Evolutionary conservation across 2,888 invertebrate species (phyloP), one percentile per base, ranked within the genome.

Genomic region (Chrysomela aeneicollis): DNA sequence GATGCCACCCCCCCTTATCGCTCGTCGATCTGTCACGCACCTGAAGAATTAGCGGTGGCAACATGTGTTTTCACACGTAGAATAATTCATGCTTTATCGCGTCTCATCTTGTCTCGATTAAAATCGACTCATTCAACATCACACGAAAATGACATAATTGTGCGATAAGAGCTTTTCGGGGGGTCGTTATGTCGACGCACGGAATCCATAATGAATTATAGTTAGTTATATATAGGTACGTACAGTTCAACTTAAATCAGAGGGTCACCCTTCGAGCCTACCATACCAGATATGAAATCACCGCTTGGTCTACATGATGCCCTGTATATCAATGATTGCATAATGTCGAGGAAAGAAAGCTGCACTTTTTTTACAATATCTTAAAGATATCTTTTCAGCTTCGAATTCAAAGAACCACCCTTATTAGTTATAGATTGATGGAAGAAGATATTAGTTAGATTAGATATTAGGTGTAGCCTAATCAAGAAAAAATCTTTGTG

Each of bases 51-150:
- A 81, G 77, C 76, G 78, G 61, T 68, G 66, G 68, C 70, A 70
- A 73, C 73, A 73, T 74, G 74, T 72, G 71, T 73, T 81, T 81
- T 81, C 81, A 81, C 81, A 80, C 80, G 80, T 79, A 75, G 76
- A 79, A 79, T 78, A 77, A 79, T 80, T 79, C 78, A 78, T 79
- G 72, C 74, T 64, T 75, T 76, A 75, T 76, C 74, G 68, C 17
- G 53, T 32, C 52, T 69, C 65, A 76, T 76, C 77, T 73, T 76
- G 77, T 76, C 77, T 75, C 77, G 75, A 76, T 74, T 70, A 59
- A 64, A 64, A 71, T 73, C 69, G 70, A 74, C 72, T 73, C 74
- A 74, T 71, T 73, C 74, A 71, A 73, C 76, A 71, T 74, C 76
- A 79, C 77, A 67, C 59, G 62, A 76, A 73, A 79, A 79, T 74